Conservation (phyloP, 2,888 invertebrate genomes). For the Neoaliturus tenellus region DNA sequence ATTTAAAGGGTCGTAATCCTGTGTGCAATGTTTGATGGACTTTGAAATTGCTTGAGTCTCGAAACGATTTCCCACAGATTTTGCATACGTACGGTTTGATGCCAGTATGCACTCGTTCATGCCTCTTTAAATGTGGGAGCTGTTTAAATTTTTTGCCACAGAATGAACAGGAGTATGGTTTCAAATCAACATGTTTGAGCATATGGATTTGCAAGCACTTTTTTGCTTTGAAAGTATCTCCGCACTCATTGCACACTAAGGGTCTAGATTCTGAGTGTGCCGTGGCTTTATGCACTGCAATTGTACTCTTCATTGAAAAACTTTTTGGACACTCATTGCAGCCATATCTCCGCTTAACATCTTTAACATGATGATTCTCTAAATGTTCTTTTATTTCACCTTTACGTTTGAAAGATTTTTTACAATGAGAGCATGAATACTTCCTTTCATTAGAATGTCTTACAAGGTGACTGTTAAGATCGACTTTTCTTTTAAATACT, state of each 20-base stretch:
- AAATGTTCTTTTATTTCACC: not conserved
- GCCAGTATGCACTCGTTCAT: not conserved
- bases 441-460: not conserved
- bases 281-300: not conserved
- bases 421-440: not conserved
- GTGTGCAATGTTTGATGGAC: not conserved
- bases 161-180: not conserved
- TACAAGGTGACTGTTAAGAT: not conserved
- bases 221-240: not conserved
- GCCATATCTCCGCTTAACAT: not conserved
- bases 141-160: not conserved
- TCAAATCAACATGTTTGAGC: not conserved
- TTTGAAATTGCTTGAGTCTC: conserved; percentile 3
- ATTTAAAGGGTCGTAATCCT: not conserved
- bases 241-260: not conserved
- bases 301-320: not conserved
- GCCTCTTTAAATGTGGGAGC: not conserved
- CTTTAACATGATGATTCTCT: not conserved
- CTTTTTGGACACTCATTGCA: not conserved
- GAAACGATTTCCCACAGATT: not conserved
- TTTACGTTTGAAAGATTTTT: not conserved
- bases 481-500: not conserved
- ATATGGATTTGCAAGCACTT: not conserved
- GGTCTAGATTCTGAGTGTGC: not conserved
- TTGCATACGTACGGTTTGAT: not conserved